phyloP scores from a whole-genome alignment of 2,113 vertebrate genomes.

The Lagopus leucura region DNA sequence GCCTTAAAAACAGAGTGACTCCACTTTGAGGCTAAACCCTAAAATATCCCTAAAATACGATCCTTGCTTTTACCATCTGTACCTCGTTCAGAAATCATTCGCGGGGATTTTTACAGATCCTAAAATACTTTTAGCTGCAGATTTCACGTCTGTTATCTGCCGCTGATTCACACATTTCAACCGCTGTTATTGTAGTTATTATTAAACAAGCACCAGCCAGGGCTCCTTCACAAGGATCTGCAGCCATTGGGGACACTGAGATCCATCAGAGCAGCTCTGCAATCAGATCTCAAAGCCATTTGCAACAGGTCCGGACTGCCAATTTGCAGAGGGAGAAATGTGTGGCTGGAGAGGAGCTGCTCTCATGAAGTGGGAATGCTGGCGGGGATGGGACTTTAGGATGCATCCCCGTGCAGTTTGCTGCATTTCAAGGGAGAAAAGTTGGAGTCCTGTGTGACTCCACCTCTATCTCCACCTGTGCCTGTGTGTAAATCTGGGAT shows the following conservation, averaged over 20 bases:
- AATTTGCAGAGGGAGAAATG: neutral
- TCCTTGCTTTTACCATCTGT: neutral
- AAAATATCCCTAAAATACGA: neutral
- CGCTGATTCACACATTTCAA: neutral
- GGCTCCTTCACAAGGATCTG: too few species aligned
- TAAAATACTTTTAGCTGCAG: constrained; percentile 14
- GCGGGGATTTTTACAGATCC: neutral
- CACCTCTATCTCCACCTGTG: rapidly evolving
- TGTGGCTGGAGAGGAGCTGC: rapidly evolving
- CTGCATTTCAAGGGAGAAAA: rapidly evolving
- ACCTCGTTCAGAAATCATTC: neutral
- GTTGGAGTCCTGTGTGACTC: rapidly evolving
- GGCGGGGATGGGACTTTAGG: neutral
- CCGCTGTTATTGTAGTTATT: neutral
- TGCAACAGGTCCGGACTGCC: neutral
- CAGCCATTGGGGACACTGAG: neutral
- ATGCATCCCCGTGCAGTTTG: rapidly evolving
- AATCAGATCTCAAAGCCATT: neutral
- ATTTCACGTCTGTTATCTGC: neutral
- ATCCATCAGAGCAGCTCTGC: neutral
- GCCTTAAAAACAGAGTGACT: neutral
- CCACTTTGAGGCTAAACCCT: neutral
- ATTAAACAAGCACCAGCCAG: neutral
- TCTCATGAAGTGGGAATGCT: rapidly evolving
- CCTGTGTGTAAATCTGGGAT: rapidly evolving